Evolutionary conservation across 1,140 invertebrate genomes (phyloP), one percentile per base, ranked within the genome.

Genomic region (Bombus polaris): DNA sequence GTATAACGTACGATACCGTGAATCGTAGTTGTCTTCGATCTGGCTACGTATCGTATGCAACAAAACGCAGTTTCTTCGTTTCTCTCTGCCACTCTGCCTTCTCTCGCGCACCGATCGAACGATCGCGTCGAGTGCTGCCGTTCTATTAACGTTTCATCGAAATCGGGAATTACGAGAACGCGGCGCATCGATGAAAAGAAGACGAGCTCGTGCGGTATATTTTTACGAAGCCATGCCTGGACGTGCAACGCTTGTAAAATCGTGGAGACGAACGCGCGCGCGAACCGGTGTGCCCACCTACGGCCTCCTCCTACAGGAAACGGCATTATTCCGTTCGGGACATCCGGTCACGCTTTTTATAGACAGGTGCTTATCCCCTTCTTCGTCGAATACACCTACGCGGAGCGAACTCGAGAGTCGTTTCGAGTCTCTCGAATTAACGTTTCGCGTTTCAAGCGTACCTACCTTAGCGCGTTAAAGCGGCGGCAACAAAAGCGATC

Each of bases 331-430:
- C 89, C 88, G 92, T 89, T 86, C 82, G 81, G 86, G 84, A 89
- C 92, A 92, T 93, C 92, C 92, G 92, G 92, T 90, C 90, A 92
- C 89, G 87, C 91, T 93, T 93, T 90, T 93, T 93, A 93, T 90
- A 90, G 89, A 76, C 86, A 92, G 90, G 89, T 91, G 84, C 76
- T 88, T 84, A 88, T 84, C 77, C 79, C 76, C 83, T 80, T 32
- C 85, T 72, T 88, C 82, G 77, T 83, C 53, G 86, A 79, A 76
- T n/a, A 78, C 83, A 85, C 86, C 88, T 70, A 86, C 70, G 53
- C 70, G 32, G 9, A 65, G 65, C 32, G 65, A 18, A 35, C 15
- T 81, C 79, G 68, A 71, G 15, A 59, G 1, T 22, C 59, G 65
- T 25, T 28, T 68, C 28, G 32, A 25, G 2, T 22, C 25, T 37